phyloP scores from a whole-genome alignment of 2,113 vertebrate genomes.

The Platysteira castanea region DNA sequence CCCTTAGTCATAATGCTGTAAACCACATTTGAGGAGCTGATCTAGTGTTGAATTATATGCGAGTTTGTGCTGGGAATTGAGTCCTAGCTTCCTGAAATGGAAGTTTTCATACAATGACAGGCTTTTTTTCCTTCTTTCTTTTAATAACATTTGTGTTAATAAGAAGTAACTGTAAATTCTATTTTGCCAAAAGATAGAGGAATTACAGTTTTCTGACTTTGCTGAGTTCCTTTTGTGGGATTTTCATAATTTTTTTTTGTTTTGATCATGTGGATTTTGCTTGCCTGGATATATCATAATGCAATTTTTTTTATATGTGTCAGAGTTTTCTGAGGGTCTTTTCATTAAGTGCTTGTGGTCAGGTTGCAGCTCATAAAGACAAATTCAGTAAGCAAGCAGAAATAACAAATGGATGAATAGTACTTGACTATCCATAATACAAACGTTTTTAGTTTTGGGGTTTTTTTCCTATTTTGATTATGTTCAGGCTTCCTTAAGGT shows the following conservation, averaged over 20 bases:
- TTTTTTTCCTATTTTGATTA: background rate
- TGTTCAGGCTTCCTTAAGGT: background rate
- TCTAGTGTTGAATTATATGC: conserved; percentile 56
- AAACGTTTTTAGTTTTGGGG: fast-evolving
- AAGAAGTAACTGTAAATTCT: background rate
- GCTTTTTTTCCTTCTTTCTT: background rate
- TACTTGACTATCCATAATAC: background rate
- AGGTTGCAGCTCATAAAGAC: background rate
- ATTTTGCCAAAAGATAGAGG: background rate
- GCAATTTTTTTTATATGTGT: background rate
- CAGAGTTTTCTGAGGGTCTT: background rate
- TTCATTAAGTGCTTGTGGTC: background rate
- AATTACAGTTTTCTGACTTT: background rate
- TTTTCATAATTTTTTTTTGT: background rate
- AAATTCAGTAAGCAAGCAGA: background rate
- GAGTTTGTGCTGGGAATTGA: conserved; percentile 62
- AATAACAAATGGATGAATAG: background rate
- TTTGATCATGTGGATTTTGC: background rate
- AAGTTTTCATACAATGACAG: conserved; percentile 2
- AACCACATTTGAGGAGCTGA: conserved; percentile 51
- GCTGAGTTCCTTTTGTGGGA: background rate
- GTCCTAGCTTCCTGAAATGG: conserved; percentile 51
- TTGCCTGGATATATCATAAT: background rate
- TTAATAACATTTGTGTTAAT: background rate
- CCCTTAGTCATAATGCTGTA: conserved; percentile 69